phyloP scores from a whole-genome alignment of 2,888 invertebrate genomes.

The Heliconius cydno region DNA sequence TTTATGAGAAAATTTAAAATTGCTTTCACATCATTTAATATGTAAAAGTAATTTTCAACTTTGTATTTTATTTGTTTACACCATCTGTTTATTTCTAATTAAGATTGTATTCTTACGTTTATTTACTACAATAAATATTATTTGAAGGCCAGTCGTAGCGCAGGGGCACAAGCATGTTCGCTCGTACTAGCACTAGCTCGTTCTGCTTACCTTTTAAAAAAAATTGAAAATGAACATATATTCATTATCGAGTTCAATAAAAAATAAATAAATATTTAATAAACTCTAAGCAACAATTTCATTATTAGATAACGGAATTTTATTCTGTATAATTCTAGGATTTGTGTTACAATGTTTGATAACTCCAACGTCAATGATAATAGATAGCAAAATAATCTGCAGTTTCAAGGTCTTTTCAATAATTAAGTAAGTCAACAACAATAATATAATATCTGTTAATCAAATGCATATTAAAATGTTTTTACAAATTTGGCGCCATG shows the following conservation, averaged over 20 bases:
- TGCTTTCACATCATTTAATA: too few species aligned
- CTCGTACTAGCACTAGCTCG: neutral
- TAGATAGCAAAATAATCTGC: constrained; percentile 6
- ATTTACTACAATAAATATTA: too few species aligned
- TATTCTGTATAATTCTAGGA: neutral
- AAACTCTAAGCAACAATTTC: neutral
- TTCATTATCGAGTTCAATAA: neutral
- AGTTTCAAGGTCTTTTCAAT: constrained; percentile 1
- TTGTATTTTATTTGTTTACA: too few species aligned
- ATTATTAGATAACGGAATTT: neutral
- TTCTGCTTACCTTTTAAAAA: neutral
- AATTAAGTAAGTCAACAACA: neutral
- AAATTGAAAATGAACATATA: too few species aligned
- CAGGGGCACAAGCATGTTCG: neutral
- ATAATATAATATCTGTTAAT: neutral
- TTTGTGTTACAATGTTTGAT: neutral
- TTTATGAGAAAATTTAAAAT: too few species aligned
- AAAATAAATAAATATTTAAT: neutral
- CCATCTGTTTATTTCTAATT: too few species aligned
- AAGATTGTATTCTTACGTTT: too few species aligned
- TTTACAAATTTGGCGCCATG: neutral
- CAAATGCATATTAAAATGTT: neutral
- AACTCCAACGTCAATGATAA: neutral
- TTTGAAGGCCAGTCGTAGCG: neutral
- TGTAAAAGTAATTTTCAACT: too few species aligned